Conservation (phyloP, 2,113 vertebrate genomes). For the Epinephelus moara region DNA sequence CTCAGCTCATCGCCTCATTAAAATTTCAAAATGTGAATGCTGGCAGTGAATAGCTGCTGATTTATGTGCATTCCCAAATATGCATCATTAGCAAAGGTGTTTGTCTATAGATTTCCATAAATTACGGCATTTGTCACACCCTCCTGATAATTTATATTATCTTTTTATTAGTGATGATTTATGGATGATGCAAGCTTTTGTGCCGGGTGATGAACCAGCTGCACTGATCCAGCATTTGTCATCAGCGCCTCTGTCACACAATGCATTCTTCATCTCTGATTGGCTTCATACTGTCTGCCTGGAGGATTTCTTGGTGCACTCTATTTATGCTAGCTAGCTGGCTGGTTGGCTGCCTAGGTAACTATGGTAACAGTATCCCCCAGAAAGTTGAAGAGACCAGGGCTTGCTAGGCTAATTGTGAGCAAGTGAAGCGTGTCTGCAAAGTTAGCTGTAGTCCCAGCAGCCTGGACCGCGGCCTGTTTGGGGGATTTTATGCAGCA, state of each 20-base stretch:
- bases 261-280: constrained; percentile 35
- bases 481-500: constrained; percentile 1
- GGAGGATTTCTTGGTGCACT: constrained; percentile 63
- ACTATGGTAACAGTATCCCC: constrained; percentile 78
- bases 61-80: constrained; percentile 23
- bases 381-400: constrained; percentile 64
- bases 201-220: not conserved
- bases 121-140: not conserved
- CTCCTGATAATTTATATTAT: not conserved
- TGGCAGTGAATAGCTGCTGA: constrained; percentile 41
- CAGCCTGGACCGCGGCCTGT: not conserved
- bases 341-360: constrained; percentile 72
- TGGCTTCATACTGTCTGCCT: constrained; percentile 36
- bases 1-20: constrained; percentile 30
- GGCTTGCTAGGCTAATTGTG: constrained; percentile 68
- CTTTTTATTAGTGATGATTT: constrained; percentile 27
- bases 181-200: constrained; percentile 16
- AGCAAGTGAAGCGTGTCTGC: constrained; percentile 72
- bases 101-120: constrained; percentile 1
- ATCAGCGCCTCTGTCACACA: constrained; percentile 1
- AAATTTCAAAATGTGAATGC: constrained; percentile 36
- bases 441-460: constrained; percentile 49
- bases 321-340: constrained; percentile 76
- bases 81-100: constrained; percentile 15
- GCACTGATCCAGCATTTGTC: constrained; percentile 2